Evolutionary conservation across 2,888 invertebrate species (phyloP).

Genomic region (Heliconius erato): DNA sequence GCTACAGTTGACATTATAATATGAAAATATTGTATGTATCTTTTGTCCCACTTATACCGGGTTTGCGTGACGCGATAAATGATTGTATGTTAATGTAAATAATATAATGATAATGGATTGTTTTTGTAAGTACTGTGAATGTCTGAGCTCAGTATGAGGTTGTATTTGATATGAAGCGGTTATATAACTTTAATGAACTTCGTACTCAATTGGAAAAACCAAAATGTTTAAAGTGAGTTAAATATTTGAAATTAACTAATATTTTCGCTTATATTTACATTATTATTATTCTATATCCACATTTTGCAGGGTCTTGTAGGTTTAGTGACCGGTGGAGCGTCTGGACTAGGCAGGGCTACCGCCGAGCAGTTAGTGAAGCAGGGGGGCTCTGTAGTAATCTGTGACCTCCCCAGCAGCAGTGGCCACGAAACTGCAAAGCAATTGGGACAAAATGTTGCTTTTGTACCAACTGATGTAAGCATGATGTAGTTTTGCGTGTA

Average conservation of each 20-base stretch:
- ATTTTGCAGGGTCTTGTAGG: constrained; percentile 90
- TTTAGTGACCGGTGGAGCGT: constrained; percentile 98
- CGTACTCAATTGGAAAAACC: background rate
- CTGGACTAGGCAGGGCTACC: constrained; percentile 96
- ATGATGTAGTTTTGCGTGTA: background rate
- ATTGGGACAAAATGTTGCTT: constrained; percentile 91
- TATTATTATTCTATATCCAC: background rate
- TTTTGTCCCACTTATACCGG: background rate
- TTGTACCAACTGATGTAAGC: constrained; percentile 94
- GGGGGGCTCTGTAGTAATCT: constrained; percentile 94
- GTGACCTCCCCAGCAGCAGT: constrained; percentile 94
- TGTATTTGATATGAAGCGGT: constrained; percentile 13
- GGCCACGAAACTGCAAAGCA: constrained; percentile 92
- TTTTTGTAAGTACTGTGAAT: background rate
- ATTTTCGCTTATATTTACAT: background rate
- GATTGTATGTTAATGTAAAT: constrained; percentile 24
- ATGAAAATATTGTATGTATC: background rate
- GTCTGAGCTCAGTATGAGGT: background rate
- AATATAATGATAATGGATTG: constrained; percentile 1
- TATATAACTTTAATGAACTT: constrained; percentile 4
- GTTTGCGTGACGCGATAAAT: background rate
- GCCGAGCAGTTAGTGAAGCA: constrained; percentile 93
- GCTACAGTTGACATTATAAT: background rate
- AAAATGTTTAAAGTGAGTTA: constrained; percentile 27
- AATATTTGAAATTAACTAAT: background rate